Evolutionary conservation across 1,140 invertebrate species (phyloP).

Genomic region (Drosophila obscura): DNA sequence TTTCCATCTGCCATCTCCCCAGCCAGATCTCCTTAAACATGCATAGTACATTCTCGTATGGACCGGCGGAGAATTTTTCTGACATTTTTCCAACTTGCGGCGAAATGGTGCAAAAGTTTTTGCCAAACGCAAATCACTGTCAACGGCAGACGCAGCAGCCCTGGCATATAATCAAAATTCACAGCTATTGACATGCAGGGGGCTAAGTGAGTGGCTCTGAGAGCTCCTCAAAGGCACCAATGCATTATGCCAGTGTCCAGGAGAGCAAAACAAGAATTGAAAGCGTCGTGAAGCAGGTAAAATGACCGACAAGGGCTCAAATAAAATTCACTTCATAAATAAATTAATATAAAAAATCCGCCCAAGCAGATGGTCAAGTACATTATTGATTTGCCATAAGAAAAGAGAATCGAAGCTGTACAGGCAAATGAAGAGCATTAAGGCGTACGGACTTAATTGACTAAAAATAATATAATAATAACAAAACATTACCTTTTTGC

Average conservation of each 20-base stretch:
- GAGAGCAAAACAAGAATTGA: background rate
- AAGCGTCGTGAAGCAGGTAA: background rate
- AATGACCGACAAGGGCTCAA: no score
- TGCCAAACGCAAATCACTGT: conserved; percentile 60
- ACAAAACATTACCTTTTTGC: background rate
- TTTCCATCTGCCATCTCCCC: conserved; percentile 3
- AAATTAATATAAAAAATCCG: no score
- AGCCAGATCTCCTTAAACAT: conserved; percentile 18
- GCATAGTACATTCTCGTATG: conserved; percentile 8
- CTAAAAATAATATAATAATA: no score
- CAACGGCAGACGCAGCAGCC: conserved; percentile 33
- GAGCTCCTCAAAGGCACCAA: conserved; percentile 1
- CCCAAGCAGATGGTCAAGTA: no score
- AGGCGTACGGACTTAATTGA: background rate
- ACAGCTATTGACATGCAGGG: conserved; percentile 42
- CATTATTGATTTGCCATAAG: no score
- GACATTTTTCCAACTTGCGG: conserved; percentile 55
- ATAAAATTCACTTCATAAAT: no score
- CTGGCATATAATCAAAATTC: conserved; percentile 57
- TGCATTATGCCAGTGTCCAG: conserved; percentile 14
- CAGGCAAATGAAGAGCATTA: no score
- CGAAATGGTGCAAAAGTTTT: conserved; percentile 58
- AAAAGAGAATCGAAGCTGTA: no score
- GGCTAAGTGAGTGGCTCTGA: background rate
- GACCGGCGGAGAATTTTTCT: conserved; percentile 40